Evolutionary conservation across 1,140 invertebrate genomes (phyloP), one percentile per base, ranked within the genome.

Genomic region (Hyles euphorbiae): DNA sequence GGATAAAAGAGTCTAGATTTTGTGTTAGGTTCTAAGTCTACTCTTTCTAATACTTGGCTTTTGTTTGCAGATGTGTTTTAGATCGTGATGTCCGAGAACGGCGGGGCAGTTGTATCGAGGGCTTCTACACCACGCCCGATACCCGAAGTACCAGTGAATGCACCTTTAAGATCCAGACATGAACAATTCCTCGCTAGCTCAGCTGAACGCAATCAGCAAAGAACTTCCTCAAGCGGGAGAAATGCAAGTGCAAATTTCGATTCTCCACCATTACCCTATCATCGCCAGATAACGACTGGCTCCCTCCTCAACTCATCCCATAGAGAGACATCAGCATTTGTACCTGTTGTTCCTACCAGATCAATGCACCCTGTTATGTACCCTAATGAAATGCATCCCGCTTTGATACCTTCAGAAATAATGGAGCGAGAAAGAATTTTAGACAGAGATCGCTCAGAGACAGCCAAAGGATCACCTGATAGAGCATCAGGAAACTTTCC

Each of bases 271-370:
- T 66, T 94, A 54, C 90, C 91, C n/a, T 94, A 94, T 65, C 93
- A 94, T 68, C 93, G 94, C 63, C 93, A 94, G 69, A 80, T 92
- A 64, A 84, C 81, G 63, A 73, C 84, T 57, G 86, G 90, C 80
- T 85, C 74, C 86, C 66, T 90, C 7, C 67, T 89, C 10, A 76
- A 81, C 8, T 65, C 87, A 12, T 74, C 93, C 63, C 94, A 94
- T 76, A 90, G 94, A 9, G 94, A 95, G 89, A 92, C 93, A 0
- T 95, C 94, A 2, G 95, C 95, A 0, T 96, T 96, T 76, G 94
- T 96, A 40, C 95, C 95, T 9, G 95, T 96, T 6, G 92, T 96
- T 48, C 95, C 95, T 40, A 94, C 94, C n/a, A 90, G 94, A 67
- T 90, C 90, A 12, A 89, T 94, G 60, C 92, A 83, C 78, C 92